Evolutionary conservation across 2,113 vertebrate species (phyloP).

Genomic region (Gavia stellata): DNA sequence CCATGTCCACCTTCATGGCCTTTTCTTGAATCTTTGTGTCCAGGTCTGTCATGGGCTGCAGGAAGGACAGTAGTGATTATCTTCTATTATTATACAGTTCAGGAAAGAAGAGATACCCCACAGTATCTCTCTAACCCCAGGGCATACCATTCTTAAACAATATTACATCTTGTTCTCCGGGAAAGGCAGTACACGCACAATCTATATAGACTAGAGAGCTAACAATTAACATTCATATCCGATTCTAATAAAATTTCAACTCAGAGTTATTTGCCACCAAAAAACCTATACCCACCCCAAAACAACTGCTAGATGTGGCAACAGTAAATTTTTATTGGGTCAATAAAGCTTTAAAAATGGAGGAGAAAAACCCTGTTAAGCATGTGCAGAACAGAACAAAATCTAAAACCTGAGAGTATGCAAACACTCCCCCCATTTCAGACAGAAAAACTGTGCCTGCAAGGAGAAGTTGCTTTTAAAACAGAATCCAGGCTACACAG

Average conservation of each 20-base stretch:
- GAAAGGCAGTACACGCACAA: background rate
- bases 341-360: background rate
- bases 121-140: constrained; percentile 50
- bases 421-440: background rate
- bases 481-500: background rate
- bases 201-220: background rate
- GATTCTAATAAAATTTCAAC: background rate
- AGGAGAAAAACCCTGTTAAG: background rate
- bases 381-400: background rate
- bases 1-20: constrained; percentile 98
- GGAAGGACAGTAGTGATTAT: constrained; percentile 76
- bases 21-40: constrained; percentile 99
- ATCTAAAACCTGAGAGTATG: background rate
- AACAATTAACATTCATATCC: background rate
- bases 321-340: background rate
- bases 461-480: background rate
- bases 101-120: constrained; percentile 51
- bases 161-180: background rate
- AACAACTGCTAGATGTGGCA: background rate
- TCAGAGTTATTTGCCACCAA: background rate
- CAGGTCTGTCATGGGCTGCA: constrained; percentile 98
- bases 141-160: background rate
- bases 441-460: background rate
- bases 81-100: constrained; percentile 61
- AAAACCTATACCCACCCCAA: background rate